Evolutionary conservation across 1,140 invertebrate species (phyloP).

Genomic region (Drosophila triauraria): DNA sequence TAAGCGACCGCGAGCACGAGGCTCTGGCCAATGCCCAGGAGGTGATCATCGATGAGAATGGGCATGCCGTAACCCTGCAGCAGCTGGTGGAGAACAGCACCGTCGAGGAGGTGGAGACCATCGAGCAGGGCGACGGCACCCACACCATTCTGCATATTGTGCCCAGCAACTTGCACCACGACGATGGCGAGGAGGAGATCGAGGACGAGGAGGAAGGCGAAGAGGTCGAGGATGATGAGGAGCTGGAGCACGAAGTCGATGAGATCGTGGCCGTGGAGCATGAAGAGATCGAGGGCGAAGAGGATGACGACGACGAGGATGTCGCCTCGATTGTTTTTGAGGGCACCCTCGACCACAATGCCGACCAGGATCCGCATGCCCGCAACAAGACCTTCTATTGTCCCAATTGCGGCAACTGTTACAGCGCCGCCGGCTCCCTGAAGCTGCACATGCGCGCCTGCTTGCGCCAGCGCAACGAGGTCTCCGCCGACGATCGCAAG

Average conservation of each 20-base stretch:
- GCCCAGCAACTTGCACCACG: conserved; percentile 48
- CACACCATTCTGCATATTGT: conserved; percentile 79
- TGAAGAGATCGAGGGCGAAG: conserved; percentile 35
- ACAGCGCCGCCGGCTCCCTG: conserved; percentile 79
- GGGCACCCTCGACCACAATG: conserved; percentile 63
- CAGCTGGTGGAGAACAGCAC: conserved; percentile 76
- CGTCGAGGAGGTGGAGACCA: conserved; percentile 78
- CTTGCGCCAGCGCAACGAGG: conserved; percentile 71
- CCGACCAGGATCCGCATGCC: conserved; percentile 54
- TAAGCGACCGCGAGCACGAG: conserved; percentile 61
- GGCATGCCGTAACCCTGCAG: conserved; percentile 75
- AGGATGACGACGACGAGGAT: conserved; percentile 66
- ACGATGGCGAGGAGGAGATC: conserved; percentile 28
- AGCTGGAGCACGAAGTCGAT: conserved; percentile 36
- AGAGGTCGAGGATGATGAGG: conserved; percentile 36
- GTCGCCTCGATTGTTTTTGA: conserved; percentile 59
- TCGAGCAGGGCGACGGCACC: conserved; percentile 80
- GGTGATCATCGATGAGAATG: conserved; percentile 82
- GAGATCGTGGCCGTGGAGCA: conserved; percentile 64
- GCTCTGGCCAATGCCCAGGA: conserved; percentile 70
- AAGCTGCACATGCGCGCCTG: conserved; percentile 84
- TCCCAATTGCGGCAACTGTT: conserved; percentile 82
- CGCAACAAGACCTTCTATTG: conserved; percentile 82
- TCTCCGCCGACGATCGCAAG: conserved; percentile 75
- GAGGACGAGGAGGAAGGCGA: conserved; percentile 29